Evolutionary conservation across 2,113 vertebrate genomes (phyloP).

Genomic region (Notarius lentiginosus): DNA sequence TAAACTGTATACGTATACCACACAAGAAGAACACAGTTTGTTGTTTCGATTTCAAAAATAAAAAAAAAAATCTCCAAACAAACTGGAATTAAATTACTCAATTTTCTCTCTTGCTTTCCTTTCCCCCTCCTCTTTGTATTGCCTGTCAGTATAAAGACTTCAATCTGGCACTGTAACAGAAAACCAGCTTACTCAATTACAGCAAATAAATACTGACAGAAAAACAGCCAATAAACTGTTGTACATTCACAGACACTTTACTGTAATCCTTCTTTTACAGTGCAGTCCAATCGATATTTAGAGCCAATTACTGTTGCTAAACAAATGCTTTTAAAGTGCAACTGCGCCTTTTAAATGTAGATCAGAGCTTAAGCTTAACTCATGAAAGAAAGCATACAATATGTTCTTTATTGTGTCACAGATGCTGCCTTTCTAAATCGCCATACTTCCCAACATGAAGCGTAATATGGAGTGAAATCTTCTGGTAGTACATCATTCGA

Average conservation of each 20-base stretch:
- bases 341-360: not conserved
- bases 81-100: slow-evolving; percentile 19
- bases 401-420: not conserved
- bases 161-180: not conserved
- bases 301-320: slow-evolving; percentile 4
- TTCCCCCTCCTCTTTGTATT: not conserved
- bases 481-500: not conserved
- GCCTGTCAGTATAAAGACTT: slow-evolving; percentile 20
- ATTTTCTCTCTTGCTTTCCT: not conserved
- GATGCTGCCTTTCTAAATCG: not conserved
- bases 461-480: not conserved
- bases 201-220: slow-evolving; percentile 18
- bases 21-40: not conserved
- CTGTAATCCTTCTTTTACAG: slow-evolving; percentile 23
- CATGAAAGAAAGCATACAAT: not conserved
- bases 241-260: slow-evolving; percentile 22
- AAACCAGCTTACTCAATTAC: not conserved
- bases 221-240: slow-evolving; percentile 21
- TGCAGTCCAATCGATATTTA: slow-evolving; percentile 27
- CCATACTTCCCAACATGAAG: not conserved
- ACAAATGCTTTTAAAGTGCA: not conserved
- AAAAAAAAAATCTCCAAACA: not conserved
- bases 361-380: not conserved
- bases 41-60: slow-evolving; percentile 2
- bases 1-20: not conserved